Conservation (phyloP, 2,888 invertebrate species). For the Chorisops tibialis region DNA sequence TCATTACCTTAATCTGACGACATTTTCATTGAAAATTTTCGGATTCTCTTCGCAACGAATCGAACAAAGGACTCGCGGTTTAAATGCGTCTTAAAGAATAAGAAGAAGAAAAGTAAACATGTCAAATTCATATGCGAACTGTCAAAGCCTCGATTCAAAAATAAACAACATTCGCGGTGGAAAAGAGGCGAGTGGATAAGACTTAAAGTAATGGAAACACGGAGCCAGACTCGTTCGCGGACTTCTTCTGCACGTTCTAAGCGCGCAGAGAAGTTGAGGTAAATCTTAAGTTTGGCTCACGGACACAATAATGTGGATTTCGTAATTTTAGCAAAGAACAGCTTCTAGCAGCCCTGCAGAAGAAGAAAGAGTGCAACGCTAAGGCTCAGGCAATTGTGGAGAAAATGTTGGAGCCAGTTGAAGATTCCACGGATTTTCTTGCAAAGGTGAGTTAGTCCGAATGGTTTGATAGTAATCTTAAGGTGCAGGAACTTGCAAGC, state of each 20-base stretch:
- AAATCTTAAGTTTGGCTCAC: neutral
- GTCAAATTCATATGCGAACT: too few relatives aligned
- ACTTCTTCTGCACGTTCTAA: slow-evolving; percentile 1
- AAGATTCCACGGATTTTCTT: slow-evolving; percentile 41
- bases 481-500: too few relatives aligned
- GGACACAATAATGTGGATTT: neutral
- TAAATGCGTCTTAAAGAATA: too few relatives aligned
- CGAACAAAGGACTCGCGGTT: too few relatives aligned
- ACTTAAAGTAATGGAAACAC: neutral
- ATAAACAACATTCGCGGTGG: neutral
- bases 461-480: too few relatives aligned
- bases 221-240: neutral
- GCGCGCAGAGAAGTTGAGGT: slow-evolving; percentile 1
- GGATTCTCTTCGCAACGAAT: neutral
- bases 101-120: too few relatives aligned
- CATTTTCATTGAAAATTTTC: slow-evolving; percentile 1
- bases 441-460: slow-evolving; percentile 17
- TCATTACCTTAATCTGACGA: too few relatives aligned
- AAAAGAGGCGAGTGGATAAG: too few relatives aligned
- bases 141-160: neutral
- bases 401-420: slow-evolving; percentile 63
- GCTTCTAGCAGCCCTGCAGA: slow-evolving; percentile 59
- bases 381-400: slow-evolving; percentile 72
- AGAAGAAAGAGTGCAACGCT: slow-evolving; percentile 70
- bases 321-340: slow-evolving; percentile 54